These are phyloP conservation scores for rat (Rattus norvegicus) DNA, from an alignment of 2,113 vertebrate species.

Conservation along the genomic window GRCr8 NC_086037.1:30846001-30846500, in stretches of 20 bases:
- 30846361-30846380: background rate
- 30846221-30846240: background rate
- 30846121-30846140: background rate
- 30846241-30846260: background rate
- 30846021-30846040: background rate
- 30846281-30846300: background rate
- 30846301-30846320: background rate
- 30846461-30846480: background rate
- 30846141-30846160: background rate
- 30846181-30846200: background rate
- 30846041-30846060: background rate
- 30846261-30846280: background rate
- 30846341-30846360: background rate
- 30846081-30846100: background rate
- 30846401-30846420: background rate
- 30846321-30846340: background rate
- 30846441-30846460: background rate
- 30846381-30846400: background rate
- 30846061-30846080: background rate
- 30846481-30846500: background rate
- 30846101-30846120: background rate
- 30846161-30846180: background rate
- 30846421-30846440: background rate
- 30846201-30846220: background rate
- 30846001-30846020: background rate